Conservation (phyloP, 2,113 vertebrate genomes). For the Alaudala cheleensis region DNA sequence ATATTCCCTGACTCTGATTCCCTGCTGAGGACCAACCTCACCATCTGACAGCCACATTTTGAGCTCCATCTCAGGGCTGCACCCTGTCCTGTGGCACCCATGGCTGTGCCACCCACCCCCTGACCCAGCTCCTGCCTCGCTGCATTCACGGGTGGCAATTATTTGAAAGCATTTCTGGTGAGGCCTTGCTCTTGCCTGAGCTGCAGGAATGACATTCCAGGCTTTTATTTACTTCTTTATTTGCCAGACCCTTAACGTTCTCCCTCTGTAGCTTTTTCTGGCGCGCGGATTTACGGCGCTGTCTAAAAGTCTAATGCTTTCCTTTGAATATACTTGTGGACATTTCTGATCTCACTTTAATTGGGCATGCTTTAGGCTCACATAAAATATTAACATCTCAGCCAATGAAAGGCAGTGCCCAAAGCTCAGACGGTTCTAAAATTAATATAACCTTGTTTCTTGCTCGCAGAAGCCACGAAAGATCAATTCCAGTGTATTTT, state of each 20-base stretch:
- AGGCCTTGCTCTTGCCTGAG: background rate
- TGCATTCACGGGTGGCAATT: background rate
- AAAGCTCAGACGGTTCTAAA: slow-evolving; percentile 64
- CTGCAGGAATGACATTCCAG: background rate
- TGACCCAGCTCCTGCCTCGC: background rate
- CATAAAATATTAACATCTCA: slow-evolving; percentile 70
- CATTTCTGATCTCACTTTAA: slow-evolving; percentile 69
- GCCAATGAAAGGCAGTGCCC: slow-evolving; percentile 66
- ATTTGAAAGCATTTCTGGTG: background rate
- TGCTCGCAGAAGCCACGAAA: slow-evolving; percentile 41
- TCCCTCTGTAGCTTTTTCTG: slow-evolving; percentile 46
- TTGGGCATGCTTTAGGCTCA: slow-evolving; percentile 70
- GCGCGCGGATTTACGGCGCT: slow-evolving; percentile 6
- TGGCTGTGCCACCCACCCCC: background rate
- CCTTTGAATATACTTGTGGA: slow-evolving; percentile 70
- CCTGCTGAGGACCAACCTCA: fast-evolving
- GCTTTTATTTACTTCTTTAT: slow-evolving; percentile 53
- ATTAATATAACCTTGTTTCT: slow-evolving; percentile 67
- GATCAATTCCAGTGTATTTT: slow-evolving; percentile 50
- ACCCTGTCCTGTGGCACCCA: background rate
- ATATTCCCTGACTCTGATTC: background rate
- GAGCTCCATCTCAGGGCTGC: fast-evolving
- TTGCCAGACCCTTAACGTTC: slow-evolving; percentile 26
- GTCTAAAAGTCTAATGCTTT: slow-evolving; percentile 55
- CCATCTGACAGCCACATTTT: fast-evolving